Evolutionary conservation across 1,140 invertebrate genomes (phyloP).

Genomic region (Brachionus rubens): DNA sequence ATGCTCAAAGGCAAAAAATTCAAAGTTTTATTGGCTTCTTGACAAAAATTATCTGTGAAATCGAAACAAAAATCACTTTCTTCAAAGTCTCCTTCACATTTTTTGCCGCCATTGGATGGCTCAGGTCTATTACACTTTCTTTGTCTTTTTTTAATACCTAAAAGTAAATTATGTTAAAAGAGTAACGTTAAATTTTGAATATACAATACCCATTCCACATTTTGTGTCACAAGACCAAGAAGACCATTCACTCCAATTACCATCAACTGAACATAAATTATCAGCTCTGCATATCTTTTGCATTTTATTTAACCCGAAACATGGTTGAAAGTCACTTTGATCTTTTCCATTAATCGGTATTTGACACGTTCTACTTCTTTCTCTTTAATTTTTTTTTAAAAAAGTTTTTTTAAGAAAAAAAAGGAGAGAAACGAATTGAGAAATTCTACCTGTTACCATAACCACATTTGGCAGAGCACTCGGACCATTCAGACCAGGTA

Average conservation of each 20-base stretch:
- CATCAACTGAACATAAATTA: not conserved
- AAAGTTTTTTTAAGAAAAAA: not conserved
- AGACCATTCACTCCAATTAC: constrained; percentile 26
- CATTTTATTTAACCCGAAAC: not conserved
- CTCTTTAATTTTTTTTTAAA: not conserved
- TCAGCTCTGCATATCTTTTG: not conserved
- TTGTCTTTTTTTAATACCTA: constrained; percentile 5
- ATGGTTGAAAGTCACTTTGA: no score
- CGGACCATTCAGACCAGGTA: not conserved
- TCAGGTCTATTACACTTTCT: not conserved
- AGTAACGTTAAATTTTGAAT: no score
- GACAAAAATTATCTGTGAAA: not conserved
- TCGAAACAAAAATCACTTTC: not conserved
- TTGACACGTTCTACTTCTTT: not conserved
- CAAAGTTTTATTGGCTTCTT: not conserved
- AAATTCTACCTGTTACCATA: constrained; percentile 3
- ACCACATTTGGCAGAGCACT: not conserved
- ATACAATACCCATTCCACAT: constrained; percentile 27
- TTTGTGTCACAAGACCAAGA: not conserved
- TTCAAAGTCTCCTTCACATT: not conserved
- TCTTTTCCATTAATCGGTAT: not conserved
- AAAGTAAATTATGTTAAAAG: not conserved
- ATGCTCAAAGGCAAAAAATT: not conserved
- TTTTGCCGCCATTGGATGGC: not conserved
- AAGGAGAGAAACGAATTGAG: no score